Evolutionary conservation across 2,888 invertebrate genomes (phyloP).

Genomic region (Trissoscelio sp.): DNA sequence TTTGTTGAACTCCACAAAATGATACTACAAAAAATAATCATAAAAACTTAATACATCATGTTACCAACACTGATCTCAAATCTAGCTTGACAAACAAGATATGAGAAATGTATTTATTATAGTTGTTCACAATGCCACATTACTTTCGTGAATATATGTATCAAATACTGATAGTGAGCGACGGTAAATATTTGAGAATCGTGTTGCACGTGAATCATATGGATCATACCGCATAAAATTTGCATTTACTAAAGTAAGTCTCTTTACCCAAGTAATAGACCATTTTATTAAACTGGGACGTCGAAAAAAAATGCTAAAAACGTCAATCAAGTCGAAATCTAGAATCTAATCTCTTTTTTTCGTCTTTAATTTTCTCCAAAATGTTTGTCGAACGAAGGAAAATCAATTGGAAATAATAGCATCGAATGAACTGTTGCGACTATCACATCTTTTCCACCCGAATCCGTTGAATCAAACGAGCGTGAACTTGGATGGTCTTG

Average conservation of each 20-base stretch:
- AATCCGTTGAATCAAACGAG: conserved; percentile 31
- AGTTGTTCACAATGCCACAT: not conserved
- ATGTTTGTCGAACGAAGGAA: not conserved
- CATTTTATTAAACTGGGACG: not conserved
- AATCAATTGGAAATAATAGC: conserved; percentile 1
- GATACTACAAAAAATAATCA: too few species aligned
- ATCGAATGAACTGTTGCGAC: not conserved
- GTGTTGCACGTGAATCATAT: conserved; percentile 4
- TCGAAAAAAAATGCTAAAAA: not conserved
- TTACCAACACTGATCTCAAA: not conserved
- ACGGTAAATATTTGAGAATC: conserved; percentile 9
- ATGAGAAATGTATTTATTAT: conserved; percentile 6
- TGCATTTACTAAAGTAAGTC: not conserved
- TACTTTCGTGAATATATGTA: not conserved
- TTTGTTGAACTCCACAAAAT: too few species aligned
- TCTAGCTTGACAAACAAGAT: not conserved
- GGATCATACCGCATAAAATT: conserved; percentile 3
- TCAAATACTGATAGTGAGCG: conserved; percentile 9
- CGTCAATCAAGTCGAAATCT: not conserved
- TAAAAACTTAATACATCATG: not conserved
- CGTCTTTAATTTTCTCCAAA: not conserved
- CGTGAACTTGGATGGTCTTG: conserved; percentile 46
- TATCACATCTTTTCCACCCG: not conserved
- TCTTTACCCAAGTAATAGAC: not conserved
- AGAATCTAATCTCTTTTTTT: not conserved